Evolutionary conservation across 2,888 invertebrate genomes (phyloP).

Genomic region (Tetrapedia diversipes): DNA sequence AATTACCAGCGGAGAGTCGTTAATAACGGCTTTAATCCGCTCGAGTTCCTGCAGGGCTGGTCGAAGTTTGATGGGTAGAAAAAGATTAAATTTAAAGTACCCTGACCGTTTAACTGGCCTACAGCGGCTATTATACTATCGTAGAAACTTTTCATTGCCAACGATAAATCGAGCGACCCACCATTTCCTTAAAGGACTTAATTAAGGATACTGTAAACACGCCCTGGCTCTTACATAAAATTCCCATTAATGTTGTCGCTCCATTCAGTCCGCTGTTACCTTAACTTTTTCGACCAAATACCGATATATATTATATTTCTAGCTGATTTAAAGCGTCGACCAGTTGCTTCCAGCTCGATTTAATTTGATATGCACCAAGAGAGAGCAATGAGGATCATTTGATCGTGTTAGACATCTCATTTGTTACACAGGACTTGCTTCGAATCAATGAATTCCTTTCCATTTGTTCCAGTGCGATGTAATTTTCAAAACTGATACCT

Average conservation of each 20-base stretch:
- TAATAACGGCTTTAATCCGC: conserved; percentile 58
- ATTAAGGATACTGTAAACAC: conserved; percentile 15
- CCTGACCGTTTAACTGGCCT: conserved; percentile 18
- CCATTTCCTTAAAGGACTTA: neutral
- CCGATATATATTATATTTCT: conserved; percentile 36
- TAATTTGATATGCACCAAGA: conserved; percentile 33
- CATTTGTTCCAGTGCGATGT: no score
- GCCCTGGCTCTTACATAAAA: conserved; percentile 7
- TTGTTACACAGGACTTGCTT: neutral
- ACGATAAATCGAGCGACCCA: conserved; percentile 27
- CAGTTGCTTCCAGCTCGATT: conserved; percentile 20
- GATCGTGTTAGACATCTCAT: neutral
- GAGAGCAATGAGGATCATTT: conserved; percentile 23
- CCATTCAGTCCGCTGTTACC: neutral
- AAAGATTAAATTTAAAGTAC: conserved; percentile 40
- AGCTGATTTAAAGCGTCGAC: neutral
- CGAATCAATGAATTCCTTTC: no score
- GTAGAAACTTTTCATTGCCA: conserved; percentile 29
- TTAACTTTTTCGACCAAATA: conserved; percentile 11
- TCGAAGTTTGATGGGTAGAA: conserved; percentile 25
- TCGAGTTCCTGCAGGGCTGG: conserved; percentile 18
- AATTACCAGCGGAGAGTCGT: conserved; percentile 60
- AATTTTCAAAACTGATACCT: no score
- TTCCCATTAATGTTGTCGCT: conserved; percentile 7
- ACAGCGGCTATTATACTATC: conserved; percentile 6